These are phyloP conservation scores for Tholera decimalis DNA, from an alignment of 2,888 invertebrate species.

Conservation along the genomic window DNA sequence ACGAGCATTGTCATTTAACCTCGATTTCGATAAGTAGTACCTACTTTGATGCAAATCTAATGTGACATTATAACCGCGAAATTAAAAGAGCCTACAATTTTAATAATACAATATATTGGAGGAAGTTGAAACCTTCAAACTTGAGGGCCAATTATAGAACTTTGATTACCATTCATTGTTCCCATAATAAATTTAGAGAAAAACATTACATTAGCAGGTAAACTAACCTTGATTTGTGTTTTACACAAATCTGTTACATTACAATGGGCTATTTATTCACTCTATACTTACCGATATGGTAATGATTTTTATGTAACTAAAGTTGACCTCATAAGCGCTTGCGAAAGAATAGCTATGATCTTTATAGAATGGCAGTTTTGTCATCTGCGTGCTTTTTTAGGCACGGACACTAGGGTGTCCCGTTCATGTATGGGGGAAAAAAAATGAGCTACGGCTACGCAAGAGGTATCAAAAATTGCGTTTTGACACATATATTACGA, in stretches of 20 bases:
- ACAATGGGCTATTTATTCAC: conserved; percentile 57
- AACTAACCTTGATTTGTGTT: conserved; percentile 42
- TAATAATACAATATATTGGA: conserved; percentile 25
- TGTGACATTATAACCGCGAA: conserved; percentile 21
- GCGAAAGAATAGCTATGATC: background rate
- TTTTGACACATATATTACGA: too few relatives aligned
- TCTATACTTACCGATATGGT: conserved; percentile 43
- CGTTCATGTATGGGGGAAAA: too few relatives aligned
- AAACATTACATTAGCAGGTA: conserved; percentile 14
- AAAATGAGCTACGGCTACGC: too few relatives aligned
- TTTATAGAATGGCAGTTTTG: background rate
- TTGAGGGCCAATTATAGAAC: conserved; percentile 33
- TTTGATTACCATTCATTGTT: conserved; percentile 44
- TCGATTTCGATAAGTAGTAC: background rate
- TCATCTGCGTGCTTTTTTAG: too few relatives aligned
- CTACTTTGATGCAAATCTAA: conserved; percentile 27
- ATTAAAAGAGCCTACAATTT: conserved; percentile 38
- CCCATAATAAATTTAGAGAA: conserved; percentile 21
- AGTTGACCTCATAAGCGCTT: conserved; percentile 1
- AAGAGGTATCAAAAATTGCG: too few relatives aligned
- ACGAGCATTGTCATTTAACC: background rate
- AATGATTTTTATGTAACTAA: conserved; percentile 7
- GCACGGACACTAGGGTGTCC: too few relatives aligned
- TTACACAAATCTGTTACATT: conserved; percentile 29
- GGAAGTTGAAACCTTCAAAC: conserved; percentile 30